Base-by-base conservation (phyloP, 2,888 invertebrate species). In the Adelphocoris suturalis region DNA sequence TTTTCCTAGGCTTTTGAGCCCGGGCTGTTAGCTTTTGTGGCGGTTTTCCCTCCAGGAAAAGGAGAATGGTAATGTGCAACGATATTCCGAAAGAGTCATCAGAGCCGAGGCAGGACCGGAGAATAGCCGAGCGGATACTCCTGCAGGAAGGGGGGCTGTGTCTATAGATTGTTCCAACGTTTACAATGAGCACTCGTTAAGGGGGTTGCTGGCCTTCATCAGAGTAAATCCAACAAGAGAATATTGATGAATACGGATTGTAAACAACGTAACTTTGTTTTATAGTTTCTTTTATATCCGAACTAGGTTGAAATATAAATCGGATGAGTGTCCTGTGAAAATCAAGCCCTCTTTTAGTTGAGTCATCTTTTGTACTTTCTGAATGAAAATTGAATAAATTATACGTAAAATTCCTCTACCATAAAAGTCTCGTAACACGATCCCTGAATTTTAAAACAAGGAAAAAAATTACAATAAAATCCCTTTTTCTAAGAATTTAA, bases 111-210 rank as follows among this genome's bases (percentile, higher is more conserved):
- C 14, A 4, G 11, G 2, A 19, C n/a, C 47, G 78, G 16, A 46
- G 78, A 46, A 78, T 78, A 78, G 78, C 47, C n/a, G n/a, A 78
- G 78, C 46, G 78, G 78, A 68, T 68, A 68, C 68, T 68, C 23
- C 11, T 3, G 27, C 5, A 16, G 76, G 28, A 46, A 16, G 78
- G 78, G 78, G 16, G 46, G 78, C 37, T 78, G 46, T 78, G 78
- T 78, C 78, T 78, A 78, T 78, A 78, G 78, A 78, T 78, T 46
- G 78, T 78, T 16, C 78, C 78, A 28, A 78, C 78, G 85, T 61
- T 37, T 57, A 85, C 85, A 85, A 85, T 85, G 85, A 85, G 85
- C 85, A 61, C 85, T 85, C 85, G 85, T 85, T 85, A 85, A 61
- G 28, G 85, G 85, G 57, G 55, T 55, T 84, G 55, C 61, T 28